These are phyloP conservation scores for Thamnophis elegans DNA, from an alignment of 2,797 vertebrate species.

Conservation along the genomic window DNA sequence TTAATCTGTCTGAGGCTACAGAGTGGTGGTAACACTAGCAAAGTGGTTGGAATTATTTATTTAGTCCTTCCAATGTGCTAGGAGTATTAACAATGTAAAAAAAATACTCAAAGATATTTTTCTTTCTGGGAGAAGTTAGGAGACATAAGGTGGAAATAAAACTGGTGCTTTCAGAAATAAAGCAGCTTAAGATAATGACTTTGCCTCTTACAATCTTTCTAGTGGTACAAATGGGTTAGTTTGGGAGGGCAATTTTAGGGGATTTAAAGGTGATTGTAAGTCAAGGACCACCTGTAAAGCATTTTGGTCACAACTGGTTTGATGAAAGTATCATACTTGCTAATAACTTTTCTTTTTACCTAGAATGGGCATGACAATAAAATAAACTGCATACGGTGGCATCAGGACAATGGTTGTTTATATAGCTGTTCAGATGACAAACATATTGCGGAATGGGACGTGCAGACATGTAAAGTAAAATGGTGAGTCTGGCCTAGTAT, in stretches of 20 bases:
- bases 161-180: neutral
- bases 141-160: neutral
- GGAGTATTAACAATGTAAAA: neutral
- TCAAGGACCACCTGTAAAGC: neutral
- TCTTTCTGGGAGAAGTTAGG: neutral
- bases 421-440: constrained; percentile 98
- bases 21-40: neutral
- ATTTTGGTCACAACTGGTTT: neutral
- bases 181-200: neutral
- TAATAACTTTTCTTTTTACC: constrained; percentile 26
- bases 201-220: neutral
- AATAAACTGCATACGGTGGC: constrained; percentile 94
- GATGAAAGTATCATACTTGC: neutral
- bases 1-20: neutral
- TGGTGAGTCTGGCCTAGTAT: constrained; percentile 73
- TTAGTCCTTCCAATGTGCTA: neutral
- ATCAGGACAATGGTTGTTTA: constrained; percentile 84
- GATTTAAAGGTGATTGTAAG: neutral
- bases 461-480: constrained; percentile 88
- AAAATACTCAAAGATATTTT: neutral
- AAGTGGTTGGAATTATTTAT: neutral
- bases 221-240: neutral
- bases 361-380: constrained; percentile 88
- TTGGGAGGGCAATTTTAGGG: neutral
- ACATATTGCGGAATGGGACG: constrained; percentile 93